Conservation (phyloP, 2,888 invertebrate genomes). For the Margaritifera margaritifera region DNA sequence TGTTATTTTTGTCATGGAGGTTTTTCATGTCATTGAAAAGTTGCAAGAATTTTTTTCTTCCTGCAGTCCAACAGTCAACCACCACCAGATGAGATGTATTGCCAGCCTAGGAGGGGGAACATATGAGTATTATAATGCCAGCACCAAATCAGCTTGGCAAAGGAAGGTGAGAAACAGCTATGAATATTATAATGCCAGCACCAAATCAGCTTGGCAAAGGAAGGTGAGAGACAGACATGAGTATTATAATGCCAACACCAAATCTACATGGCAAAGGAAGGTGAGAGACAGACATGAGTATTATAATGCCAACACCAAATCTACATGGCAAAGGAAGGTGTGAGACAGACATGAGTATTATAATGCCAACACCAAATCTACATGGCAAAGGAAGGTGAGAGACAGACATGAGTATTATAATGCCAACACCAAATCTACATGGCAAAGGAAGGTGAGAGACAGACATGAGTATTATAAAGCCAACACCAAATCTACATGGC, state of each 20-base stretch:
- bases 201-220: conserved; percentile 65
- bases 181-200: conserved; percentile 59
- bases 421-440: too few species aligned
- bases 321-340: too few species aligned
- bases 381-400: too few species aligned
- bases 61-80: conserved; percentile 50
- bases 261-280: conserved; percentile 66
- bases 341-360: too few species aligned
- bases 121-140: conserved; percentile 61
- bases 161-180: conserved; percentile 50
- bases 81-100: conserved; percentile 56
- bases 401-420: too few species aligned
- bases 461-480: too few species aligned
- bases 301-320: too few species aligned
- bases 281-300: conserved; percentile 30
- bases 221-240: conserved; percentile 52
- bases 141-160: conserved; percentile 67
- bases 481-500: too few species aligned
- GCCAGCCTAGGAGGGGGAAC: conserved; percentile 62
- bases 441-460: too few species aligned
- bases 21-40: too few species aligned
- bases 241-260: conserved; percentile 60
- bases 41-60: neutral
- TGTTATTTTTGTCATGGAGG: neutral
- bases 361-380: too few species aligned